Base-by-base conservation (phyloP, 2,888 invertebrate genomes). In the Conops quadrifasciatus region DNA sequence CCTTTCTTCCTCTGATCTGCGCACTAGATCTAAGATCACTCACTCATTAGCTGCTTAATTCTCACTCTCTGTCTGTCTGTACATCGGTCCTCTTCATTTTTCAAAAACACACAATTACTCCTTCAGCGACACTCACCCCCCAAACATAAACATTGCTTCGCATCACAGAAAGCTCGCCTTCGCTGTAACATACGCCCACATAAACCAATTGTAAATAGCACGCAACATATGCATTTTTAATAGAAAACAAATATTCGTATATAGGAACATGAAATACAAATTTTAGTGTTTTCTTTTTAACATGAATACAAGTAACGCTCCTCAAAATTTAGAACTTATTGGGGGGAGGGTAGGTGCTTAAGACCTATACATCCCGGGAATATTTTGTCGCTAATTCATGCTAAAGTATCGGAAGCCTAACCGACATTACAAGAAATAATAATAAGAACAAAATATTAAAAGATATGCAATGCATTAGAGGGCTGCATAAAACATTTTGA, bases 211-310 rank as follows among this genome's bases (percentile, higher is more conserved):
- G 77, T 74, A 73, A 75, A 74, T 77, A 76, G 72, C 77, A 77
- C 73, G 79, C 81, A 80, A 78, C 76, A 78, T 79, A 80, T 77
- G 81, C 80, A 80, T 78, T 77, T 75, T 71, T 71, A 74, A 74
- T 77, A 68, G 51, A 74, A 72, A 67, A 65, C 65, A 71, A 62
- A 28, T 69, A 51, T 65, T 70, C 9, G 36, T 4, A 72, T 74
- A 71, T 69, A 66, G 45, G 45, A 64, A 67, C n/a, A n/a, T 60
- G 59, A 72, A 67, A 56, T 58, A 19, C 43, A 21, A 3, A 45
- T 24, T 1, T 43, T 13, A 45, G 21, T 65, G 13, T 51, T 47
- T 28, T n/a, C 4, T 62, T 43, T 45, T 62, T 43, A 16, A 11
- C 5, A 56, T 56, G 36, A 36, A 36, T 36, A n/a, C n/a, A 7